A percentile compares a stretch with the other conserved stretches of the same genome.
phyloP scores from a whole-genome alignment of 2,797 vertebrate genomes.

The Monodelphis domestica region DNA sequence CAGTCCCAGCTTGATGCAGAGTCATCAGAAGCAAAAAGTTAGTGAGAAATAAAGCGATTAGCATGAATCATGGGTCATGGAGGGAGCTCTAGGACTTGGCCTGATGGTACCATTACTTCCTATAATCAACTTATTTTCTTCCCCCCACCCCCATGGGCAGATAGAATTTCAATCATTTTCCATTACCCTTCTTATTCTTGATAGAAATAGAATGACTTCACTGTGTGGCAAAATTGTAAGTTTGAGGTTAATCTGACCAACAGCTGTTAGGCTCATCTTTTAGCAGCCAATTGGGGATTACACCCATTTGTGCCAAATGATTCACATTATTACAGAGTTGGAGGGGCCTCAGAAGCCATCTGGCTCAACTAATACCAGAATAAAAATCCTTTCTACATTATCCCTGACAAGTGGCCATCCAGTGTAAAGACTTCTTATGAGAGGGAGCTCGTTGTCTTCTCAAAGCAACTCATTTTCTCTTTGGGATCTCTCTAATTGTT shows the following conservation, averaged over 20 bases:
- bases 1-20: conserved; percentile 13
- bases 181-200: background rate
- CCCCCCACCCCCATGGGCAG: background rate
- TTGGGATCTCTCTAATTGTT: background rate
- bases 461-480: background rate
- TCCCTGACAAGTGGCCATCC: background rate
- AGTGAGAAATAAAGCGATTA: conserved; percentile 14
- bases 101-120: background rate
- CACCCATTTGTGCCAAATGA: background rate
- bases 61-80: background rate
- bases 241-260: conserved; percentile 30
- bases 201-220: conserved; percentile 14
- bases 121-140: background rate
- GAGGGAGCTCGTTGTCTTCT: background rate
- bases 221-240: background rate
- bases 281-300: background rate
- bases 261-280: background rate
- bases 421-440: background rate
- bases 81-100: background rate
- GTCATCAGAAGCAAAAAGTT: conserved; percentile 30
- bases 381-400: background rate
- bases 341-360: background rate
- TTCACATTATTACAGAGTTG: background rate
- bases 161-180: conserved; percentile 41
- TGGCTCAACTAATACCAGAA: background rate